These are phyloP conservation scores for Drosophila parvula DNA, from an alignment of 1,140 invertebrate species.

Conservation along the genomic window DNA sequence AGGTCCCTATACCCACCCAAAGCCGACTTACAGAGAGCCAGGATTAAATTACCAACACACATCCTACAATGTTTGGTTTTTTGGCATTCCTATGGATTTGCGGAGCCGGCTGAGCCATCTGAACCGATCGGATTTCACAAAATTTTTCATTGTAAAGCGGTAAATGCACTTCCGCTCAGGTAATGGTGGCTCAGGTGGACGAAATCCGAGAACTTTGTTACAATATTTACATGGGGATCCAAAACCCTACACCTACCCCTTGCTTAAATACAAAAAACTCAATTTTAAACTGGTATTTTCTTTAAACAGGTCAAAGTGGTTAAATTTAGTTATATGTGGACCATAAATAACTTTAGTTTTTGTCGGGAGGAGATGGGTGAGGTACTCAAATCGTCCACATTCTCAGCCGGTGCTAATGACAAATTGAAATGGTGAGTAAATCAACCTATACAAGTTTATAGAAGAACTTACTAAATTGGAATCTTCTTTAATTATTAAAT, in stretches of 20 bases:
- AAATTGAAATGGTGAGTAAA: slow-evolving; percentile 97
- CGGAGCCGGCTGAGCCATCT: slow-evolving; percentile 24
- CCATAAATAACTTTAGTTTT: slow-evolving; percentile 99
- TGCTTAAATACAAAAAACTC: background rate
- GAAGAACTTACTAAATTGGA: background rate
- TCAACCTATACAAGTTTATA: background rate
- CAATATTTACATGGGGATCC: background rate
- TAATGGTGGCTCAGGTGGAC: slow-evolving; percentile 18
- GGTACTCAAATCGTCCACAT: slow-evolving; percentile 99
- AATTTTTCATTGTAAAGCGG: slow-evolving; percentile 47
- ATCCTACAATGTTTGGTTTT: slow-evolving; percentile 28
- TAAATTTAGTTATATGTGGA: slow-evolving; percentile 99
- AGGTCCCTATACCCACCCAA: slow-evolving; percentile 57
- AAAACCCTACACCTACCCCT: no score
- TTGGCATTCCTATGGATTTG: slow-evolving; percentile 77
- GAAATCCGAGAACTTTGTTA: slow-evolving; percentile 28
- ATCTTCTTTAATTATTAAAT: slow-evolving; percentile 26
- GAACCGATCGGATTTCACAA: slow-evolving; percentile 56
- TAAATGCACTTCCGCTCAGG: slow-evolving; percentile 70
- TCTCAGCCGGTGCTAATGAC: slow-evolving; percentile 99
- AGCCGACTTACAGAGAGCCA: slow-evolving; percentile 6
- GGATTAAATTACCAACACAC: slow-evolving; percentile 59
- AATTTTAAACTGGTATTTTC: background rate
- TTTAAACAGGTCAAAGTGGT: slow-evolving; percentile 98
- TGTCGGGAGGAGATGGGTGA: slow-evolving; percentile 99